These are phyloP conservation scores for Oceanodroma tethys DNA, from an alignment of 2,113 vertebrate species.

Conservation along the genomic window DNA sequence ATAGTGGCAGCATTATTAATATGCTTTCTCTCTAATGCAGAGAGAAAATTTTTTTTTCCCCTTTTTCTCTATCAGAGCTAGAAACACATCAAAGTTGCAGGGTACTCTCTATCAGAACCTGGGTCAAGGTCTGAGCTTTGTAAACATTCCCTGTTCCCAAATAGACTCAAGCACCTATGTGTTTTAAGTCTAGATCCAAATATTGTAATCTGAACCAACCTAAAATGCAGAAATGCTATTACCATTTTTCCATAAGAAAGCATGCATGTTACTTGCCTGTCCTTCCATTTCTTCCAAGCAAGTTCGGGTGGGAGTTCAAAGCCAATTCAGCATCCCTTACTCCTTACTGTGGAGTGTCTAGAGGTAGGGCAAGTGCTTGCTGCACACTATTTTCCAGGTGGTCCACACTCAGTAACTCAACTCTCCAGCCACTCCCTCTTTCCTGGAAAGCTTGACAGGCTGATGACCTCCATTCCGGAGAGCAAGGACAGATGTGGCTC, in stretches of 20 bases:
- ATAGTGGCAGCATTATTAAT: background rate
- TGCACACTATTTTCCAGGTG: conserved; percentile 17
- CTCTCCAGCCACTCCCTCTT: conserved; percentile 43
- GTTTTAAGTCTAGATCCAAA: background rate
- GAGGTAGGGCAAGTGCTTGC: background rate
- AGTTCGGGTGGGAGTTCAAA: background rate
- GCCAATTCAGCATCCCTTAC: background rate
- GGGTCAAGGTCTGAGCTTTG: background rate
- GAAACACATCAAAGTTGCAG: background rate
- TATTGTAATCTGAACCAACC: background rate
- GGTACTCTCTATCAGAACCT: background rate
- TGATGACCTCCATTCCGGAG: background rate
- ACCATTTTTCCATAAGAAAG: background rate
- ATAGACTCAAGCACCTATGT: background rate
- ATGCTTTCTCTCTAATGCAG: background rate
- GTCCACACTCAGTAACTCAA: background rate
- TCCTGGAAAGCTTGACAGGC: conserved; percentile 50
- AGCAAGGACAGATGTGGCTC: conserved; percentile 41
- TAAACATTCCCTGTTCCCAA: background rate
- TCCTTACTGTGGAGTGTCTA: background rate
- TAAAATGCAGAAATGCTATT: background rate
- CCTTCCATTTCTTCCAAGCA: conserved; percentile 22
- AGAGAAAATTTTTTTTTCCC: background rate
- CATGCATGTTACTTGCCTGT: conserved; percentile 56
- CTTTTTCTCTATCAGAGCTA: background rate